A percentile compares a stretch with the other conserved stretches of the same genome.
Evolutionary conservation across 2,113 vertebrate genomes (phyloP).

Genomic region (Camelus bactrianus): DNA sequence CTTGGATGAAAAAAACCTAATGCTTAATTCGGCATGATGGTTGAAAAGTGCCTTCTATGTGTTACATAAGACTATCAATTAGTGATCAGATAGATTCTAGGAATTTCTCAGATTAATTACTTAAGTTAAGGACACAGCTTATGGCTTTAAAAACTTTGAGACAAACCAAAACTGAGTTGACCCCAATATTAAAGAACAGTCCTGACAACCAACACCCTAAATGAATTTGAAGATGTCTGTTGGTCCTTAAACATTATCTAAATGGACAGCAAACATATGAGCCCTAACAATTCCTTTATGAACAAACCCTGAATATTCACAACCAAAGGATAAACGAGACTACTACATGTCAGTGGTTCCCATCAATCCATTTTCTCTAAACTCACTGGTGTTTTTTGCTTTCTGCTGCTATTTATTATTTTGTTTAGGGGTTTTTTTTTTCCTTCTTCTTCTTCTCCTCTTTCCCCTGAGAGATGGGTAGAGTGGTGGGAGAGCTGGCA

Average conservation of each 20-base stretch:
- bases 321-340: not conserved
- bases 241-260: not conserved
- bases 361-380: not conserved
- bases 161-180: not conserved
- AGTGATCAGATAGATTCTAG: not conserved
- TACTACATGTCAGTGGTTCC: not conserved
- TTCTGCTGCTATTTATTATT: conserved; percentile 45
- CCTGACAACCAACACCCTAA: not conserved
- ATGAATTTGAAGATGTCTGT: not conserved
- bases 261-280: not conserved
- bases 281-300: not conserved
- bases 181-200: not conserved
- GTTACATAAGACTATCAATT: not conserved
- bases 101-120: not conserved
- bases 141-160: not conserved
- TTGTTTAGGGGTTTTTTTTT: not conserved
- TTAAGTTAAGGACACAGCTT: not conserved
- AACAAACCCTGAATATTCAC: not conserved
- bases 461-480: not conserved
- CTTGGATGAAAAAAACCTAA: not conserved
- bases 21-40: not conserved
- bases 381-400: not conserved
- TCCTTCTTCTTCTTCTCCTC: not conserved
- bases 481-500: not conserved
- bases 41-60: not conserved